phyloP scores from a whole-genome alignment of 2,113 vertebrate species.

The Alligator mississippiensis region DNA sequence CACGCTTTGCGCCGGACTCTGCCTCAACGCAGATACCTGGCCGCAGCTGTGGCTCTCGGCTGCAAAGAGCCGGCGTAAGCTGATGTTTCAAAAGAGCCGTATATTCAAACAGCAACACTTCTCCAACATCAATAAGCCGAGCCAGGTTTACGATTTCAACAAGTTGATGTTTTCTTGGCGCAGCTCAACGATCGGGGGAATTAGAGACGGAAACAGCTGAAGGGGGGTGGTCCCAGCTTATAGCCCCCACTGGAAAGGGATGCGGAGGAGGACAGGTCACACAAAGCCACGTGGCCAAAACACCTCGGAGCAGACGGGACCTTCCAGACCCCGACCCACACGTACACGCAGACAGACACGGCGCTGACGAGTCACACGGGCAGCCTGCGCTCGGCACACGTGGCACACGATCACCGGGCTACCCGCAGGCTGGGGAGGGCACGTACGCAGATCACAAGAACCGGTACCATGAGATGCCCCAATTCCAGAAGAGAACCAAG shows the following conservation, averaged over 20 bases:
- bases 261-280: neutral
- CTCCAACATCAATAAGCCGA: constrained; percentile 55
- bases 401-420: neutral
- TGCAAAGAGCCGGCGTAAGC: constrained; percentile 46
- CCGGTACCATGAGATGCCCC: neutral
- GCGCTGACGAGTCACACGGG: rapidly evolving
- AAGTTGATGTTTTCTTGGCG: constrained; percentile 66
- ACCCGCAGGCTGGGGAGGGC: neutral
- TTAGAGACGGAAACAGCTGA: constrained; percentile 39
- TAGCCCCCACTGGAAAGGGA: neutral
- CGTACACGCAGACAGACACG: rapidly evolving
- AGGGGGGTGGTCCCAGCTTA: neutral
- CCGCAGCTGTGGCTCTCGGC: constrained; percentile 55
- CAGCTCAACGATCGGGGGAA: constrained; percentile 37
- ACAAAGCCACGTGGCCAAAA: neutral
- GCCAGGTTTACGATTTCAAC: constrained; percentile 50
- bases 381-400: rapidly evolving
- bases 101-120: neutral
- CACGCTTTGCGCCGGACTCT: neutral
- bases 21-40: constrained; percentile 51
- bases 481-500: neutral
- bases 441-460: rapidly evolving
- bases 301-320: neutral
- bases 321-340: neutral
- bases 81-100: constrained; percentile 38